These are phyloP conservation scores for Sinohyriopsis cumingii DNA, from an alignment of 2,888 invertebrate genomes.

Conservation along the genomic window DNA sequence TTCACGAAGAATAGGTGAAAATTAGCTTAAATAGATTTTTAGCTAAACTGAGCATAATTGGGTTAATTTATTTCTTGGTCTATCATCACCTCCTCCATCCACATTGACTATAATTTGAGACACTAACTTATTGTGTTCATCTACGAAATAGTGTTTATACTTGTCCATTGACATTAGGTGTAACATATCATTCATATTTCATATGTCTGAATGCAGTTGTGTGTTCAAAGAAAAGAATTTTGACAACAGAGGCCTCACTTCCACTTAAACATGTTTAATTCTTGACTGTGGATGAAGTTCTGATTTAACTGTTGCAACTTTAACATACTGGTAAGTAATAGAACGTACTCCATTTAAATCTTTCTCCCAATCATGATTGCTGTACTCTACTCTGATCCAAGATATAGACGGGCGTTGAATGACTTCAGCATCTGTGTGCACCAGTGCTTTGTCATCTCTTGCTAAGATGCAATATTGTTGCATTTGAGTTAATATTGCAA, in stretches of 20 bases:
- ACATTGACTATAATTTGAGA: constrained; percentile 3
- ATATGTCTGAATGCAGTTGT: constrained; percentile 2
- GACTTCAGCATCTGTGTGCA: no score
- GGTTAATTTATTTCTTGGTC: constrained; percentile 7
- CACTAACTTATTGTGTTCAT: constrained; percentile 6
- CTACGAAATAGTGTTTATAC: background rate
- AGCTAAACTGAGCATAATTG: background rate
- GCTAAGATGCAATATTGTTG: no score
- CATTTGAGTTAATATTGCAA: no score
- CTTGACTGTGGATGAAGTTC: background rate
- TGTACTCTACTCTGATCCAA: no score
- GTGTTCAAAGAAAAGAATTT: constrained; percentile 3
- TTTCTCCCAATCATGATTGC: no score
- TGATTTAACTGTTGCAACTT: background rate
- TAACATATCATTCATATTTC: constrained; percentile 7
- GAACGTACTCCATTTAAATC: background rate
- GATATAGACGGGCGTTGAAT: no score
- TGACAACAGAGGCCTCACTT: background rate
- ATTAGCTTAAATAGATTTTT: no score
- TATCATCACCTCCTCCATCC: constrained; percentile 11
- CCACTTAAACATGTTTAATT: no score
- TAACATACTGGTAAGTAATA: constrained; percentile 8
- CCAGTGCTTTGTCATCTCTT: no score
- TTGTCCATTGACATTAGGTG: constrained; percentile 1
- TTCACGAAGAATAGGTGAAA: no score